Conservation (phyloP, 2,888 invertebrate genomes). For the Brachypterus glaber region DNA sequence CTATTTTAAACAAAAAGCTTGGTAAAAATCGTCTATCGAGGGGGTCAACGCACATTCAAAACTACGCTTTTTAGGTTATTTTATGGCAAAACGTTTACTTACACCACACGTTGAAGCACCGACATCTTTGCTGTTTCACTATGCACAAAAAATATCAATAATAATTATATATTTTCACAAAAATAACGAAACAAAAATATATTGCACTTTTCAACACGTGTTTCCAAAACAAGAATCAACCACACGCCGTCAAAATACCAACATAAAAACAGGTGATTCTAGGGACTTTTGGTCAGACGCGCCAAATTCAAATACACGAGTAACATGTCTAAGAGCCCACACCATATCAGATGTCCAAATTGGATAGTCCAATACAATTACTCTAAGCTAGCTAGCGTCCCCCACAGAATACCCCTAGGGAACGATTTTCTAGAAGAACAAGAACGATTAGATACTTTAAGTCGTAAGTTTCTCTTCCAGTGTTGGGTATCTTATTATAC, state of each 20-base stretch:
- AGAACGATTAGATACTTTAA: no score
- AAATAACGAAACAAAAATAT: conserved; percentile 8
- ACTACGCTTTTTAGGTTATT: not conserved
- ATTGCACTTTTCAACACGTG: conserved; percentile 30
- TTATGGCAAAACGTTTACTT: conserved; percentile 26
- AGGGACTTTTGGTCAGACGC: conserved; percentile 6
- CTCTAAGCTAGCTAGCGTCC: no score
- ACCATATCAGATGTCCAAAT: no score
- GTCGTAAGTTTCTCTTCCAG: no score
- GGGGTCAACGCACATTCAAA: no score
- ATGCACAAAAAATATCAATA: conserved; percentile 5
- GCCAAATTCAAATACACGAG: conserved; percentile 5
- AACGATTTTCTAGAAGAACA: no score
- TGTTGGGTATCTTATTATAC: no score
- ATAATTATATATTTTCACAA: conserved; percentile 7
- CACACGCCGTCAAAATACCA: conserved; percentile 12
- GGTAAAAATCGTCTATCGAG: no score
- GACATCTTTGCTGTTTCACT: conserved; percentile 30
- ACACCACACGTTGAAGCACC: conserved; percentile 40
- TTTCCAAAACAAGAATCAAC: conserved; percentile 26
- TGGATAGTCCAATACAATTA: no score
- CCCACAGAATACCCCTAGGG: no score
- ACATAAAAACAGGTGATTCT: conserved; percentile 11
- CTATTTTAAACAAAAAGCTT: no score
- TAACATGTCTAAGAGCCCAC: no score